Percentiles rank a stretch among this genome's conserved stretches.
These are phyloP conservation scores for Pelecanus crispus DNA, from an alignment of 2,113 vertebrate species.

Conservation along the genomic window DNA sequence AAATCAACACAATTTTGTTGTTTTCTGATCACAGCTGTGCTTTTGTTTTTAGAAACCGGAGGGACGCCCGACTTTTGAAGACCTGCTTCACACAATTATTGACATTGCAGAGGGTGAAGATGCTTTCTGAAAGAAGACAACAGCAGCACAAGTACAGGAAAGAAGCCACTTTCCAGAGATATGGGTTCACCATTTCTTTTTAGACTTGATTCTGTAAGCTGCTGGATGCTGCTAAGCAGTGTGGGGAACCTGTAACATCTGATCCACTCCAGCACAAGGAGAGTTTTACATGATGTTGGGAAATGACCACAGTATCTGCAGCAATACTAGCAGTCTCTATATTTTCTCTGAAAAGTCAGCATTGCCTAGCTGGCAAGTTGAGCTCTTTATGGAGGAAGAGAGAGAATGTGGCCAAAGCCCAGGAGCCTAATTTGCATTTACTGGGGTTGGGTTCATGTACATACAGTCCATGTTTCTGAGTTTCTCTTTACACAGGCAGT, in stretches of 20 bases:
- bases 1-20: background rate
- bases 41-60: constrained; percentile 76
- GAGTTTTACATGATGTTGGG: background rate
- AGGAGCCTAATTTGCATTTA: background rate
- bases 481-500: background rate
- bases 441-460: background rate
- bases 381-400: background rate
- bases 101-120: constrained; percentile 75
- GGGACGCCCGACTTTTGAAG: constrained; percentile 73
- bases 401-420: background rate
- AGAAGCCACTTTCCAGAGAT: background rate
- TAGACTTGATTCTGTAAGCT: background rate
- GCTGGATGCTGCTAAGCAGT: background rate
- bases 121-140: constrained; percentile 57
- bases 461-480: background rate
- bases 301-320: background rate
- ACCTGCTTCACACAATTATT: constrained; percentile 69
- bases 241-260: background rate
- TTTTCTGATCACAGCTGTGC: background rate
- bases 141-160: background rate
- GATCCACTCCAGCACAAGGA: background rate
- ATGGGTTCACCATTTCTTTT: background rate
- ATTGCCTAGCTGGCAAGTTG: background rate
- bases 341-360: background rate
- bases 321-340: background rate